Conservation (phyloP, 2,113 vertebrate genomes). For the Phylloscopus whistleri region DNA sequence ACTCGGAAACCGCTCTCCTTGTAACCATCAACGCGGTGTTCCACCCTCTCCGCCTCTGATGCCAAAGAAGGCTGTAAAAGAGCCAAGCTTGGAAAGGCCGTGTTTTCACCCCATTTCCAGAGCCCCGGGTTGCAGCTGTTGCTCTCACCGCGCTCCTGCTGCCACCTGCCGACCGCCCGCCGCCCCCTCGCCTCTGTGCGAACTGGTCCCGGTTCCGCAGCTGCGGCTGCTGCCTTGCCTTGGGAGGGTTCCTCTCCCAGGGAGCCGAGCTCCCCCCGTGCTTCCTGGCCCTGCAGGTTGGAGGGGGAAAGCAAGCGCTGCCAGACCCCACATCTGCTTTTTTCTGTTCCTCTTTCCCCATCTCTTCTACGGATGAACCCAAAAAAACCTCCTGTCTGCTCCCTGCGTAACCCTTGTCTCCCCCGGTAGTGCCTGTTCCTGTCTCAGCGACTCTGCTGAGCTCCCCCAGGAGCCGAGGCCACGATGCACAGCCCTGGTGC, state of each 20-base stretch:
- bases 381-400: not conserved
- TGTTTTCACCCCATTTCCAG: fast-evolving
- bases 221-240: fast-evolving
- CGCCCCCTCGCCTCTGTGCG: fast-evolving
- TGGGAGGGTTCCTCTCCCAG: not conserved
- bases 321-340: not conserved
- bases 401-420: not conserved
- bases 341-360: not conserved
- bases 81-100: too few relatives aligned
- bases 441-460: not conserved
- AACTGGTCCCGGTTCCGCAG: not conserved
- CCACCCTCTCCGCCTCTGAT: not conserved
- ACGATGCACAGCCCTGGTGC: fast-evolving
- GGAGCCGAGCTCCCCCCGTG: too few relatives aligned
- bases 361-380: not conserved
- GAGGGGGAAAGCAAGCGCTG: not conserved
- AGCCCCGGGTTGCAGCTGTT: fast-evolving
- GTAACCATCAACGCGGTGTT: fast-evolving
- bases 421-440: not conserved
- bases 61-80: not conserved
- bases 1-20: not conserved
- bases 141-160: not conserved
- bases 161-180: not conserved
- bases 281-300: not conserved
- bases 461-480: fast-evolving